Evolutionary conservation across 1,140 invertebrate genomes (phyloP).

Genomic region (Hylaeus anthracinus): DNA sequence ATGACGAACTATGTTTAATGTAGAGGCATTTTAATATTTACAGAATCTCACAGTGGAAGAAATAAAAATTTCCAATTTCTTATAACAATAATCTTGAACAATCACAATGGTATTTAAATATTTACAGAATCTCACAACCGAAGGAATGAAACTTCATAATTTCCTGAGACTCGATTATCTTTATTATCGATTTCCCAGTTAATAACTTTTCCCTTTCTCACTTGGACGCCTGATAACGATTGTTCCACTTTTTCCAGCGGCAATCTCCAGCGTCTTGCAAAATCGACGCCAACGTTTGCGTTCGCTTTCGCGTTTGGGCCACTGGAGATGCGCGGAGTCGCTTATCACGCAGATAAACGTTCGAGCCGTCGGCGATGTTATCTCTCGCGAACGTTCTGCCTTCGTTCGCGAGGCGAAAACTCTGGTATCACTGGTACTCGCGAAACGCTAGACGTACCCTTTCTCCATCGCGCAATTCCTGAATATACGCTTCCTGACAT

Average conservation of each 20-base stretch:
- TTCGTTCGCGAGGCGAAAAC: neutral
- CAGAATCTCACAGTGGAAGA: no score
- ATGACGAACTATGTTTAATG: no score
- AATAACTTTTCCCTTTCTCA: neutral
- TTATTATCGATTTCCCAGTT: no score
- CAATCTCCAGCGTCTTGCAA: conserved; percentile 1
- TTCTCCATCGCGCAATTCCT: conserved; percentile 12
- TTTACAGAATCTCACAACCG: no score
- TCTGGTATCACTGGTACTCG: neutral
- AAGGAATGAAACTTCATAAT: no score
- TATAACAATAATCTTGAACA: no score
- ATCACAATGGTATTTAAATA: no score
- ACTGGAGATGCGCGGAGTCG: neutral
- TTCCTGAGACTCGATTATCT: no score
- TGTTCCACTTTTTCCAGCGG: conserved; percentile 15
- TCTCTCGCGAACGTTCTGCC: neutral
- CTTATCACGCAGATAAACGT: conserved; percentile 26
- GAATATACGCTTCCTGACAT: neutral
- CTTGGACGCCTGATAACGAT: neutral
- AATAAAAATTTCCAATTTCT: no score
- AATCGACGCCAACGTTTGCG: conserved; percentile 5
- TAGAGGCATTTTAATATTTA: no score
- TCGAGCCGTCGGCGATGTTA: conserved; percentile 14
- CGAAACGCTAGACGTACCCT: neutral
- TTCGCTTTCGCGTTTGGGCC: neutral